These are phyloP conservation scores for Mastigias papua DNA, from an alignment of 30 jellyfish, hydroid and myxozoan species.

Conservation along the genomic window DNA sequence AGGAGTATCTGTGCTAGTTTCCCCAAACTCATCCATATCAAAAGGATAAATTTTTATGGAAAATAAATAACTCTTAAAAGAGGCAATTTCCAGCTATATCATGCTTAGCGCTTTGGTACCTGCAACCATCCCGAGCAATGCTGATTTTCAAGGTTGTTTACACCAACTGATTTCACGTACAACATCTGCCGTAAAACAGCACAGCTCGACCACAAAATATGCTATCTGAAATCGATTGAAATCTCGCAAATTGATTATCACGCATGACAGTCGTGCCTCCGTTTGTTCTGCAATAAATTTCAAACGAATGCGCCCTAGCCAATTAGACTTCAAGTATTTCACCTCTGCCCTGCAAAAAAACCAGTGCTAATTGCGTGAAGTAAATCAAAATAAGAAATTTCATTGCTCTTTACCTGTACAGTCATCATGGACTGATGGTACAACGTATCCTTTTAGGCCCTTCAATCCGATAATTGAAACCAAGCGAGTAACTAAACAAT, in stretches of 20 bases:
- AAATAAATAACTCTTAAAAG: not conserved
- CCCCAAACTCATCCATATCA: not conserved
- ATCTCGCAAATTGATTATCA: conserved; percentile 45
- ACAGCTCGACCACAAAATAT: conserved; percentile 33
- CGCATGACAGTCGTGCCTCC: conserved; percentile 49
- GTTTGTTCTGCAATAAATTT: conserved; percentile 13
- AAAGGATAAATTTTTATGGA: not conserved
- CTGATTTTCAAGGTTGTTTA: not conserved
- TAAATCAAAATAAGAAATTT: not conserved
- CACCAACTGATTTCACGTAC: not conserved
- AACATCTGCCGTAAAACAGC: not conserved
- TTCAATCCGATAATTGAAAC: not conserved
- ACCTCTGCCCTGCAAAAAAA: not conserved
- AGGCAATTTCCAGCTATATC: not conserved
- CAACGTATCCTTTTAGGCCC: not conserved
- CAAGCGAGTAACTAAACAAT: not conserved
- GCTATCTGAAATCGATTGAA: conserved; percentile 49
- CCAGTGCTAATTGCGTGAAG: not conserved
- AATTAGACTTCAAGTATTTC: conserved; percentile 22
- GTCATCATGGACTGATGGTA: not conserved
- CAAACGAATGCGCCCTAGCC: conserved; percentile 65
- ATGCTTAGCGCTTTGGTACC: not conserved
- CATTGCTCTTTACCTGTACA: not conserved
- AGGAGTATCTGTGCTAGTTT: not conserved
- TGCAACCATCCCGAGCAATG: not conserved